Conservation (phyloP, 30 jellyfish, hydroid and myxozoan genomes). For the Hydractinia echinata region DNA sequence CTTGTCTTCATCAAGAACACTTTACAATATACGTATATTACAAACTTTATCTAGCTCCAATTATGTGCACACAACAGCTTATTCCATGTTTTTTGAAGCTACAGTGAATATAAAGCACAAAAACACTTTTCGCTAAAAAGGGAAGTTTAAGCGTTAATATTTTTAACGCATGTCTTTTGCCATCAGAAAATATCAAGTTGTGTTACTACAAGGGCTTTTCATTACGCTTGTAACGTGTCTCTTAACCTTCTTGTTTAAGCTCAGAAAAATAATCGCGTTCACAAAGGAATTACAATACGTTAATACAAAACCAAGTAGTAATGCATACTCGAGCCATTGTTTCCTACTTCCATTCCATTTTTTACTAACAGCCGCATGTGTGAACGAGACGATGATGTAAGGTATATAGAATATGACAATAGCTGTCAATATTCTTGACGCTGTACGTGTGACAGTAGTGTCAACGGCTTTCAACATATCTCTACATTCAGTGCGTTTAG, state of each 20-base stretch:
- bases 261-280: conserved; percentile 13
- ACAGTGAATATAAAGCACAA: no score
- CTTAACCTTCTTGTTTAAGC: conserved; percentile 7
- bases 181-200: no score
- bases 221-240: no score
- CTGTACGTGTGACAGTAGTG: neutral
- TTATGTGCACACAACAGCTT: no score
- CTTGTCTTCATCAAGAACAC: no score
- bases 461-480: conserved; percentile 10
- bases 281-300: conserved; percentile 6
- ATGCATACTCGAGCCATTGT: conserved; percentile 4
- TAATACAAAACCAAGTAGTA: conserved; percentile 2
- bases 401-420: conserved; percentile 3
- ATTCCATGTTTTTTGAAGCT: no score
- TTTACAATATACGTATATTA: no score
- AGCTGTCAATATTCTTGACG: conserved; percentile 7
- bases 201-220: no score
- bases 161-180: no score
- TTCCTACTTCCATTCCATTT: neutral
- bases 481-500: neutral
- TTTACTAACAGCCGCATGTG: neutral
- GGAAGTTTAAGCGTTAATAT: no score
- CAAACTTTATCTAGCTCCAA: no score
- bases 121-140: no score
- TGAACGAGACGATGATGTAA: conserved; percentile 2